These are phyloP conservation scores for Araneus ventricosus DNA, from an alignment of 1,140 invertebrate species.

Conservation along the genomic window DNA sequence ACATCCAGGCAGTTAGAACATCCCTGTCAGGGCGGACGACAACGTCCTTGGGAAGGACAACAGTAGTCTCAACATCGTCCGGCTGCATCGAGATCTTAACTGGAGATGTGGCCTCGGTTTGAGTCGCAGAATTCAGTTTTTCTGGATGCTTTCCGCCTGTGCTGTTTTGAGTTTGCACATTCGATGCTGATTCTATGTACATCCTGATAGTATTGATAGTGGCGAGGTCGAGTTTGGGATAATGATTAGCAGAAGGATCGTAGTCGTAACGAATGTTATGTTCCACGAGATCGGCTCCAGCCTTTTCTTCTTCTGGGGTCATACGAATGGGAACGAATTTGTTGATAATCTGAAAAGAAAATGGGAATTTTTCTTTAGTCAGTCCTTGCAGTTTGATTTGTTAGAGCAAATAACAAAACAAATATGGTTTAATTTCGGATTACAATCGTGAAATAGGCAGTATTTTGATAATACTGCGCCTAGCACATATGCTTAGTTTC, in stretches of 20 bases:
- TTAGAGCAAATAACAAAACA: no score
- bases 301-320: conserved; percentile 89
- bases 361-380: no score
- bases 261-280: conserved; percentile 85
- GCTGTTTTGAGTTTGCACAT: neutral
- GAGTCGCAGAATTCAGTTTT: conserved; percentile 54
- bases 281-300: conserved; percentile 93
- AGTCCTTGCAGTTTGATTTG: no score
- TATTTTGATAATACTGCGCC: no score
- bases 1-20: conserved; percentile 69
- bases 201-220: conserved; percentile 62
- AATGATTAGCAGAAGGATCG: conserved; percentile 17
- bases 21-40: conserved; percentile 36
- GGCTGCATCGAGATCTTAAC: neutral
- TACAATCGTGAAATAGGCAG: neutral
- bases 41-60: neutral
- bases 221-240: conserved; percentile 56
- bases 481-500: no score
- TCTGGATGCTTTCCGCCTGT: neutral
- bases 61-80: neutral
- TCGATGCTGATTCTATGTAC: conserved; percentile 40
- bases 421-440: neutral
- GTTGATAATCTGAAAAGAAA: conserved; percentile 84
- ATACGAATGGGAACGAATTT: conserved; percentile 90
- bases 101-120: conserved; percentile 40